Evolutionary conservation across 1,140 invertebrate species (phyloP).

Genomic region (Bombus sibiricus): DNA sequence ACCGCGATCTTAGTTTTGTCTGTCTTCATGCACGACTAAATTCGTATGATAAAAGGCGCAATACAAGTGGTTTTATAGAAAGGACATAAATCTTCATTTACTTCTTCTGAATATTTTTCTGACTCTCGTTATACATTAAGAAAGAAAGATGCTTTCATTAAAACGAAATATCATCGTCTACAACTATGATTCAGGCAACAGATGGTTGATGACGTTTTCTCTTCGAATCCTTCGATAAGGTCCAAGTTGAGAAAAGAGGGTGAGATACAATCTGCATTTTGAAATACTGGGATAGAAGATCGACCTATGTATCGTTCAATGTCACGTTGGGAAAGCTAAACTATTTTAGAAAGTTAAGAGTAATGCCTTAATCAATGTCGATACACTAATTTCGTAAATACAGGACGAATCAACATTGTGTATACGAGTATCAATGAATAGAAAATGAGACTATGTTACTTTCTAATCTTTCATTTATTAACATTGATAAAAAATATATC

Average conservation of each 20-base stretch:
- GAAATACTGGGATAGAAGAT: not conserved
- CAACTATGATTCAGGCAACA: not conserved
- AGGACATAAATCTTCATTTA: not conserved
- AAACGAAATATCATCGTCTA: not conserved
- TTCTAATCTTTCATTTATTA: not conserved
- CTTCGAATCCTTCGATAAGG: not conserved
- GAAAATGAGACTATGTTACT: not conserved
- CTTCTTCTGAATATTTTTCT: not conserved
- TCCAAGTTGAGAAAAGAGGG: not conserved
- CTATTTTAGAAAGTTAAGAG: conserved; percentile 26
- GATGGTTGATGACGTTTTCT: conserved; percentile 4
- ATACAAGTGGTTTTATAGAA: not conserved
- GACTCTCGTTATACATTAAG: not conserved
- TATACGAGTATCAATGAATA: not conserved
- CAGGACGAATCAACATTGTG: not conserved
- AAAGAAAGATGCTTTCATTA: not conserved
- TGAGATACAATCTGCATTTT: not conserved
- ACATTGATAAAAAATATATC: not conserved
- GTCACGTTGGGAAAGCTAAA: conserved; percentile 3
- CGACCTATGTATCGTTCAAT: not conserved
- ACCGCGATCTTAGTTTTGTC: too few species aligned
- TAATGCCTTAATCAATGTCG: not conserved
- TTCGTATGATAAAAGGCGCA: not conserved
- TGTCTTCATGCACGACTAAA: not conserved
- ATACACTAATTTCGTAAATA: not conserved